Evolutionary conservation across 2,113 vertebrate species (phyloP), one percentile per base, ranked within the genome.

Genomic region (Oreochromis spilurus): DNA sequence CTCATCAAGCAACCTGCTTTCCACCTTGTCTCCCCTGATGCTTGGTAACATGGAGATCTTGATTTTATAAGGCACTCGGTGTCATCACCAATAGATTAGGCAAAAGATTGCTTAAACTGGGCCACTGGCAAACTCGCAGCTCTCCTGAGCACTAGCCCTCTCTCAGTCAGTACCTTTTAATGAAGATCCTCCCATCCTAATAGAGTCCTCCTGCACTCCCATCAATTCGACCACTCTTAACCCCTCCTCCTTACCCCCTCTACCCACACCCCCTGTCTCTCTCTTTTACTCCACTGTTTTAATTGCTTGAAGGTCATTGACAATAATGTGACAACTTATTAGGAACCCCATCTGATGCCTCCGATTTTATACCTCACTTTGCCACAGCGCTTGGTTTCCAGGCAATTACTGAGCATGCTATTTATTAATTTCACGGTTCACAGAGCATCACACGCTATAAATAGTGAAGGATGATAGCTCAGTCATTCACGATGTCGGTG

Each of bases 341-440:
- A 96, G 94, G 92, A 94, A 91, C 88, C 93, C 91, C 89, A 94
- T 96, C 94, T 94, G 95, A 96, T 94, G 95, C 91, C 87, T 81
- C 85, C 91, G 93, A 95, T 95, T 96, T 96, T 94, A 94, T 93
- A 94, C 93, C 93, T 94, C 93, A 88, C 90, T 94, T 89, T 92
- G 80, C 93, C 94, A 95, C 93, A 95, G 87, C 82, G 72, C 94
- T 94, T 94, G 90, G 94, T 96, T 96, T 95, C 93, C 90, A 95
- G 86, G 96, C 95, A 97, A 96, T 97, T 96, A 96, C 95, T 83
- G 95, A 93, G 93, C 93, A 88, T 96, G 91, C 95, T 96, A 96
- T 97, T 96, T 96, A 96, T 97, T 96, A 96, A 96, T 97, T 97
- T 97, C 95, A 96, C 36, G 92, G 96, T 96, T 96, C 96, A 96